Evolutionary conservation across 2,797 vertebrate genomes (phyloP), one percentile per base, ranked within the genome.

Genomic region (Notolabrus celidotus): DNA sequence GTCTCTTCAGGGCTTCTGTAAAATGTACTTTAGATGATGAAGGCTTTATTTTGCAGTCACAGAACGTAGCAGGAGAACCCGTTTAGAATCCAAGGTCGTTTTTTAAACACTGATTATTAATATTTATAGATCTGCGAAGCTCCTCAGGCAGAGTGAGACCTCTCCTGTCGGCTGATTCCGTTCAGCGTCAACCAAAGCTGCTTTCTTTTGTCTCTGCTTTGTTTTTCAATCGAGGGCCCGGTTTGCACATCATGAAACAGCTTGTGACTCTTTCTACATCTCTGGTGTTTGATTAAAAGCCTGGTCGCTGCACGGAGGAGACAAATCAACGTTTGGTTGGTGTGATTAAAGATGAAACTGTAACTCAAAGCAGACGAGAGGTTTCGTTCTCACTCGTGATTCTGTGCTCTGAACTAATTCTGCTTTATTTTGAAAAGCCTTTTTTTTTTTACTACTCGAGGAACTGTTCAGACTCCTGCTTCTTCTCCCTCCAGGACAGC

Each of bases 131-230:
- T 74, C 58, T 74, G 54, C n/a, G 0, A 71, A 52, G 64, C 64
- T 65, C 73, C 54, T 59, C 38, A 19, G 66, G 41, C 67, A 55
- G 59, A 72, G 62, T 27, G n/a, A 64, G 23, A n/a, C 17, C 9
- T 69, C 15, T 67, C n/a, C 36, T 64, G 27, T 58, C 64, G 19
- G 56, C 38, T 0, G 8, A 49, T 29, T 31, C 19, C 53, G 15
- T 27, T 59, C 49, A 33, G 50, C 45, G 65, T 72, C 64, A 79
- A 78, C 71, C 77, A 84, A 81, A 86, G 82, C 74, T 84, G 50
- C 70, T 82, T 27, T 47, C 25, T 69, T 20, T 10, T 27, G 31
- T 65, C 62, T 20, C 5, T 27, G 31, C 51, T 0, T 7, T 43
- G 11, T 64, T 60, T 23, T 34, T 15, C 52, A 74, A 12, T 46